Percentiles rank a stretch among this genome's conserved stretches.
phyloP scores from a whole-genome alignment of 2,797 vertebrate genomes.

The Rhinatrema bivittatum region DNA sequence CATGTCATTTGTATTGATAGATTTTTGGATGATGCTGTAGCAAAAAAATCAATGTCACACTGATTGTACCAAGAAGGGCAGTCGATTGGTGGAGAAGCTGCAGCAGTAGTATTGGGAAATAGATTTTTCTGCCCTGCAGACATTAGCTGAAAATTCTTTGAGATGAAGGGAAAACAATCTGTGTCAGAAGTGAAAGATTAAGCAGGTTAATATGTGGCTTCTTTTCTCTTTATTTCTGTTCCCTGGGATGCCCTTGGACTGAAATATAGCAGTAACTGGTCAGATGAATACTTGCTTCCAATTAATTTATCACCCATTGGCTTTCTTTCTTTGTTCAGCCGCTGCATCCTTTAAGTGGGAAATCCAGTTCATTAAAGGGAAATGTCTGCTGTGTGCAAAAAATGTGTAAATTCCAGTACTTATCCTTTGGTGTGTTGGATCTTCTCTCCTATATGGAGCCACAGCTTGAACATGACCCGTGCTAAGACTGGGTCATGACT shows the following conservation, averaged over 20 bases:
- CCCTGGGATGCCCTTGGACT: conserved; percentile 44
- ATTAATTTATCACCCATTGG: too few relatives aligned
- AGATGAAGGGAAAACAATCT: conserved; percentile 53
- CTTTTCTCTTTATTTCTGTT: conserved; percentile 45
- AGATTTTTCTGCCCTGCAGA: conserved; percentile 80
- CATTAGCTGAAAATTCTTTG: conserved; percentile 63
- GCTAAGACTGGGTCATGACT: too few relatives aligned
- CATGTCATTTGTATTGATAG: conserved; percentile 73
- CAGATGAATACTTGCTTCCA: too few relatives aligned
- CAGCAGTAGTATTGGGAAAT: conserved; percentile 80
- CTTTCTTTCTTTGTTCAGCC: too few relatives aligned
- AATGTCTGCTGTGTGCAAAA: too few relatives aligned
- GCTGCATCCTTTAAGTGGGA: too few relatives aligned
- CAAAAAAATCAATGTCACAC: conserved; percentile 70
- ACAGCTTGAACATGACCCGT: too few relatives aligned
- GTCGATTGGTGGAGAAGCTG: conserved; percentile 75
- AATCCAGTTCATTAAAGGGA: too few relatives aligned
- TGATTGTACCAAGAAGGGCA: conserved; percentile 79
- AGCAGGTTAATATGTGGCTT: conserved; percentile 53
- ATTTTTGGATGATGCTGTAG: conserved; percentile 80
- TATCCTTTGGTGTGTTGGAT: too few relatives aligned
- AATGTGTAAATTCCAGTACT: too few relatives aligned
- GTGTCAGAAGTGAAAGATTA: conserved; percentile 62
- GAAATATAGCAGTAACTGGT: too few relatives aligned
- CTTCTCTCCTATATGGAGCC: too few relatives aligned